phyloP scores from a whole-genome alignment of 2,797 vertebrate genomes.

The Bufotes viridis region DNA sequence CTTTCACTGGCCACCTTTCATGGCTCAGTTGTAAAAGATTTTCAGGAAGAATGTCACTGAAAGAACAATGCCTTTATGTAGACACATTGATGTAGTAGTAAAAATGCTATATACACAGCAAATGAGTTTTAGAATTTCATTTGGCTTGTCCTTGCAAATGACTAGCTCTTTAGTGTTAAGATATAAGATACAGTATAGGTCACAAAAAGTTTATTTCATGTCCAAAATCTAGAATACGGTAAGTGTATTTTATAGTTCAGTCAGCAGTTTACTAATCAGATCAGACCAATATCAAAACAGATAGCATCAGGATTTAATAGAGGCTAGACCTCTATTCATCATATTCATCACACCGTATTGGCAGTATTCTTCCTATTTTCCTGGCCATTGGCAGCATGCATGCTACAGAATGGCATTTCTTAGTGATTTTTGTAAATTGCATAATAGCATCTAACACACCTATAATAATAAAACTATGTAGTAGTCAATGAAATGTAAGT shows the following conservation, averaged over 20 bases:
- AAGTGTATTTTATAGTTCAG: background rate
- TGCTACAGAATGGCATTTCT: too few species aligned
- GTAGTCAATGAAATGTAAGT: too few species aligned
- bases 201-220: constrained; percentile 23
- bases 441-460: too few species aligned
- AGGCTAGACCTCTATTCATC: background rate
- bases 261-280: background rate
- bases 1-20: constrained; percentile 32
- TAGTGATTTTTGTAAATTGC: too few species aligned
- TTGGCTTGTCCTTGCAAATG: background rate
- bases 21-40: constrained; percentile 32
- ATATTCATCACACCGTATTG: too few species aligned
- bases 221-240: background rate
- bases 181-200: constrained; percentile 7
- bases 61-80: constrained; percentile 37
- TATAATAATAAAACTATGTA: too few species aligned
- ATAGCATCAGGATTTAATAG: background rate
- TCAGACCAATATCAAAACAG: background rate
- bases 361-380: too few species aligned
- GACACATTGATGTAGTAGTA: constrained; percentile 40
- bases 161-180: background rate
- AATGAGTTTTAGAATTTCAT: background rate
- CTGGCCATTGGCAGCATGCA: too few species aligned
- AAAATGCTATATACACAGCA: constrained; percentile 14
- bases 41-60: constrained; percentile 36